Conservation (phyloP, 2,888 invertebrate species). For the Trissolcus japonicus region DNA sequence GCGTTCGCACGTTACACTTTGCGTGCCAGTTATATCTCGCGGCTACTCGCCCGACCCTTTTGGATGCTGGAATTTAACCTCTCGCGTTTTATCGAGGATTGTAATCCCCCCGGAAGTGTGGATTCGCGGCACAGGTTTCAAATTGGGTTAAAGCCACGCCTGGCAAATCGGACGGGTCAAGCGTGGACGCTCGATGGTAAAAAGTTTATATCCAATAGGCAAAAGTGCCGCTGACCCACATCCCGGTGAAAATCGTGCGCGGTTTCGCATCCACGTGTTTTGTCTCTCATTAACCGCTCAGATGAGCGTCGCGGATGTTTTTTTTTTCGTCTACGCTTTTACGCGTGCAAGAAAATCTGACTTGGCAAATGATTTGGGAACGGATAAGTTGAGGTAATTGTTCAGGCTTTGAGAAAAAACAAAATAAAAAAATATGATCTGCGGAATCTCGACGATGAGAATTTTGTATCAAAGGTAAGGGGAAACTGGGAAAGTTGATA, state of each 20-base stretch:
- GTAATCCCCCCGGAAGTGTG: constrained; percentile 6
- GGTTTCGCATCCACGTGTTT: constrained; percentile 44
- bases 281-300: constrained; percentile 25
- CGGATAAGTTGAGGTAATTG: no score
- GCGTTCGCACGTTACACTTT: constrained; percentile 7
- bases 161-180: no score
- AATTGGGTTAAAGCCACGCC: constrained; percentile 13
- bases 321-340: constrained; percentile 4
- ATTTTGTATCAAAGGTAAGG: no score
- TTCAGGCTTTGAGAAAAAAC: no score
- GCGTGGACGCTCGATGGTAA: no score
- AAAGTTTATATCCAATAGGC: constrained; percentile 37
- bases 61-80: constrained; percentile 8
- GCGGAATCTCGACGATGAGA: no score
- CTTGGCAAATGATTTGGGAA: no score
- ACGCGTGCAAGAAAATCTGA: not conserved
- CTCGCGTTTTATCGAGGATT: constrained; percentile 1
- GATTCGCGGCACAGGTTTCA: constrained; percentile 5
- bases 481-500: no score
- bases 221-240: constrained; percentile 65
- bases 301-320: constrained; percentile 14
- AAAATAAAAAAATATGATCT: no score
- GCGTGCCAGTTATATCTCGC: constrained; percentile 1
- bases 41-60: not conserved
- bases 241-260: constrained; percentile 37